Percentiles rank a stretch among this genome's conserved stretches.
phyloP scores from a whole-genome alignment of 1,140 invertebrate species.

The Aphelinus atriplicis region DNA sequence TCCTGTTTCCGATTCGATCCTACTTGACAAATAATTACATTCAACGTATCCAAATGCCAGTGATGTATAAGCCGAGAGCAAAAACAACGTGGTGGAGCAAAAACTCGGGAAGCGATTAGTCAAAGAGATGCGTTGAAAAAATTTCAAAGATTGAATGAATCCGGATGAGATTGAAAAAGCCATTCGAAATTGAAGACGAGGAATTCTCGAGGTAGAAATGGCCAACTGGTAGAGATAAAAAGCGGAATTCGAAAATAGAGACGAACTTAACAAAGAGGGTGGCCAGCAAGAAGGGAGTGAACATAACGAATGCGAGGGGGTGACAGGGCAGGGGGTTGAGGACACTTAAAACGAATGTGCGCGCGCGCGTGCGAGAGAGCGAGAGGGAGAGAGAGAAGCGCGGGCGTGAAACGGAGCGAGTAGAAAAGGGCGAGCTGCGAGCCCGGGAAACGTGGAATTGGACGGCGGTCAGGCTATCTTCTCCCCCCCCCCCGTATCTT shows the following conservation, averaged over 20 bases:
- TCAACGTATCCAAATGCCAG: too few relatives aligned
- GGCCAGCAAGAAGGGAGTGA: not conserved
- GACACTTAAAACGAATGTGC: conserved; percentile 14
- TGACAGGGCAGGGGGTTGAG: not conserved
- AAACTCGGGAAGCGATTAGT: too few relatives aligned
- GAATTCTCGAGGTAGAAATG: too few relatives aligned
- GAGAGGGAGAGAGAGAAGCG: conserved; percentile 19
- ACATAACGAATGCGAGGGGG: not conserved
- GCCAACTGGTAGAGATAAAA: not conserved
- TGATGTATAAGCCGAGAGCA: too few relatives aligned
- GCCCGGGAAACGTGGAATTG: conserved; percentile 9
- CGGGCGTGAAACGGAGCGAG: not conserved
- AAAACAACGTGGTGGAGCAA: too few relatives aligned
- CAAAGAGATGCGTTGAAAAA: not conserved
- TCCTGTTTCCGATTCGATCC: too few relatives aligned
- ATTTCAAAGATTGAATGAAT: not conserved
- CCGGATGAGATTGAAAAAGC: too few relatives aligned
- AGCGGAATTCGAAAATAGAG: conserved; percentile 4
- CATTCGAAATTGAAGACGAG: not conserved
- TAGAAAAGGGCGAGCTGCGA: conserved; percentile 13
- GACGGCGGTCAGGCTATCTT: conserved; percentile 17
- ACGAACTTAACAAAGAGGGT: not conserved
- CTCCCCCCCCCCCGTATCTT: not conserved
- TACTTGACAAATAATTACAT: too few relatives aligned
- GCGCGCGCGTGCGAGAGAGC: too few relatives aligned